Percentiles rank a stretch among this genome's conserved stretches.
These are phyloP conservation scores for Hirundichthys speculiger DNA, from an alignment of 2,113 vertebrate genomes.

Conservation along the genomic window DNA sequence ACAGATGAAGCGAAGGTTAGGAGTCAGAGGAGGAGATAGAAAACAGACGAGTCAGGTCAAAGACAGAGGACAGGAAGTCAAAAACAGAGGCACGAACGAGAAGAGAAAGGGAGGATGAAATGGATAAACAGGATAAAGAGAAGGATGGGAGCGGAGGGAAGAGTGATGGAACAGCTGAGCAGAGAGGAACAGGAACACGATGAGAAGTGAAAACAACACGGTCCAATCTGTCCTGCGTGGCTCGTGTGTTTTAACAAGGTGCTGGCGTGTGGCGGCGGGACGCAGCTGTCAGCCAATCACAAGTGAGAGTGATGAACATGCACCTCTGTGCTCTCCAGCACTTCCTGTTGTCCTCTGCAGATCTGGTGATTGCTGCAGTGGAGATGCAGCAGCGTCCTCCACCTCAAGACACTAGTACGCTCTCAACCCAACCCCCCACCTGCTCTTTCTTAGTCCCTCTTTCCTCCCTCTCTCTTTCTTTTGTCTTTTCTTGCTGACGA, in stretches of 20 bases:
- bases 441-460: conserved; percentile 42
- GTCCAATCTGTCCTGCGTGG: not conserved
- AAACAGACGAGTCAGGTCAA: conserved; percentile 36
- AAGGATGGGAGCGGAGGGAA: conserved; percentile 12
- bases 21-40: conserved; percentile 4
- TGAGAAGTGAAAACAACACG: conserved; percentile 19
- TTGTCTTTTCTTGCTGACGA: conserved; percentile 20
- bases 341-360: conserved; percentile 31
- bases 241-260: not conserved
- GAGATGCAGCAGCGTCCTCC: conserved; percentile 46
- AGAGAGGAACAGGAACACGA: not conserved
- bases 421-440: conserved; percentile 3
- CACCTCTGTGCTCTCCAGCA: not conserved
- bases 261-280: conserved; percentile 5
- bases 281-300: conserved; percentile 14
- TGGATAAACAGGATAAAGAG: conserved; percentile 30
- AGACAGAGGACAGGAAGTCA: conserved; percentile 36
- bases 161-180: conserved; percentile 22
- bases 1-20: too few species aligned
- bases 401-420: conserved; percentile 40
- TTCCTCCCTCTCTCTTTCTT: conserved; percentile 19
- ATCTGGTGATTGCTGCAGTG: conserved; percentile 54
- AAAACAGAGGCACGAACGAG: conserved; percentile 24
- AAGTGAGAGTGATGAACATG: conserved; percentile 8
- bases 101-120: conserved; percentile 15